Base-by-base conservation (phyloP, 2,888 invertebrate genomes). In the Empis livida region DNA sequence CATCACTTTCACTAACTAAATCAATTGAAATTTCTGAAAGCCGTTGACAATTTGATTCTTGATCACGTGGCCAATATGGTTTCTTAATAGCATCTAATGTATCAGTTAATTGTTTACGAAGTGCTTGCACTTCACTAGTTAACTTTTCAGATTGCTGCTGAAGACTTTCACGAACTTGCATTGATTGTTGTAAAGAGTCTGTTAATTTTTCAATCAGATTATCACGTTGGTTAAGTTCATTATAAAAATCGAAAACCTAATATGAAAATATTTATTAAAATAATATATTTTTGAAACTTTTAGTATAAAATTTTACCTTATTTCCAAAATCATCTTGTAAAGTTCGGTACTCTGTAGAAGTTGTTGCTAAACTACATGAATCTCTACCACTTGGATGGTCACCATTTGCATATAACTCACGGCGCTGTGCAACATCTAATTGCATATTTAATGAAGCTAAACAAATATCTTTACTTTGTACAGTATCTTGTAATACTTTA, bases 191-290 rank as follows among this genome's bases (percentile, higher is more conserved):
- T 57, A 87, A 72, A 30, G 84, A 80, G 57, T 78, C 72, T 53
- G 79, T 81, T 49, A 87, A 72, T 66, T 84, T 79, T 58, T 80
- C 77, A 55, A 87, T 86, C 59, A 82, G 65, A 56, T 76, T 74
- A 61, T 86, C 83, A 58, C 85, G 79, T 55, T 80, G 76, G 11
- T 73, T 71, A 49, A 87, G 71, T 56, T 81, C 81, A 57, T 73
- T 74, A 64, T 84, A 82, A 64, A 80, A 83, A 66, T 86, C 83
- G 64, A 79, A 74, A 59, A 83, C 73, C 84, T 85, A 68, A 61
- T 75, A 75, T 61, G 2, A 40, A 17, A 10, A 38, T 37, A 39
- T 16, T 35, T 10, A 9, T 40, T 27, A 10, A n/a, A 13, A 15
- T 10, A 5, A 13, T 15, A 20, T 13, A 11, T 2, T 20, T 20